These are phyloP conservation scores for Parauchenoglanis ngamensis DNA, from an alignment of 2,797 vertebrate species.

Conservation along the genomic window DNA sequence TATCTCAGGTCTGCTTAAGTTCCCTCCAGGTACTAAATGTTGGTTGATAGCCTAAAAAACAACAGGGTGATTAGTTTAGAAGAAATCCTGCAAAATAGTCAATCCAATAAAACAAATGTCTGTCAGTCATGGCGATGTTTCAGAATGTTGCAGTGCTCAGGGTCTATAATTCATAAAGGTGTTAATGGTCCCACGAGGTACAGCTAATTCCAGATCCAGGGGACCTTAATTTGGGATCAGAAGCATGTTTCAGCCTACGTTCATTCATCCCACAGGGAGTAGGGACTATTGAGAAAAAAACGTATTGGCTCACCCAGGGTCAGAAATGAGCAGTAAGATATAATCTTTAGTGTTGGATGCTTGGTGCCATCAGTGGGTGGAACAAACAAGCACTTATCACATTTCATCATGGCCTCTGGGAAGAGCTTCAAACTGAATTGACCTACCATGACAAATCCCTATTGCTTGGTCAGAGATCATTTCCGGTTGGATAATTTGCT, in stretches of 20 bases:
- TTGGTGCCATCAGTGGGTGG: neutral
- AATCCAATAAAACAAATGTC: neutral
- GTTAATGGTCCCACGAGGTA: no score
- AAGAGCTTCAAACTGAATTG: neutral
- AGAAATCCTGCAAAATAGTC: neutral
- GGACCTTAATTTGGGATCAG: neutral
- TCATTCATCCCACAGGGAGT: neutral
- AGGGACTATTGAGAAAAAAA: neutral
- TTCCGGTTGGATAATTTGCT: conserved; percentile 19
- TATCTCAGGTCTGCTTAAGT: neutral
- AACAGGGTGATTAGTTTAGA: neutral
- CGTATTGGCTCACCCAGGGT: no score
- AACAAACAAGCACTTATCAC: conserved; percentile 9
- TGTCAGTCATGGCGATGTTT: neutral
- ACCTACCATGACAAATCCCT: neutral
- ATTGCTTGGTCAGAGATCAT: neutral
- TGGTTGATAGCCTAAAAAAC: neutral
- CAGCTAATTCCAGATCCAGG: neutral
- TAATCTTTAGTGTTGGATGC: neutral
- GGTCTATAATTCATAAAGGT: neutral
- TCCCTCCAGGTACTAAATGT: neutral
- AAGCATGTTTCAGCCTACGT: neutral
- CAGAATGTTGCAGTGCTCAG: neutral
- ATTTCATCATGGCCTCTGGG: conserved; percentile 2
- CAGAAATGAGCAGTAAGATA: neutral